A percentile compares a stretch with the other conserved stretches of the same genome.
Conservation (phyloP, 2,797 vertebrate genomes). For the Neosilurus mollespiculum region DNA sequence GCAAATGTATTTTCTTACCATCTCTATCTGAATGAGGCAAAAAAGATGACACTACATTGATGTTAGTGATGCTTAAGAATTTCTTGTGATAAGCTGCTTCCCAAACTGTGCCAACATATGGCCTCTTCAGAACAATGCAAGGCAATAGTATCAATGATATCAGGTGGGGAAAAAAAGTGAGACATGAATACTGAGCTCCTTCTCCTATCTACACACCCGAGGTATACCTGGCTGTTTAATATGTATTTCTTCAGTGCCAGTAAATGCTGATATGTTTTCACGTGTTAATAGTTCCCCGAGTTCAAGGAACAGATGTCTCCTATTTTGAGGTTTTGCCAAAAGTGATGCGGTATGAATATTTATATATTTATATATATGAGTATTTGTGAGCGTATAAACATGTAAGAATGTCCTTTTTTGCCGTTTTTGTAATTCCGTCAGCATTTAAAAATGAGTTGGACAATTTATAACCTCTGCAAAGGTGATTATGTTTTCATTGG, state of each 20-base stretch:
- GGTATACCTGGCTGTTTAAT: neutral
- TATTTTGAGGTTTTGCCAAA: neutral
- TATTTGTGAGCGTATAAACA: neutral
- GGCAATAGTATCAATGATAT: neutral
- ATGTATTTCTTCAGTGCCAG: neutral
- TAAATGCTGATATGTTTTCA: neutral
- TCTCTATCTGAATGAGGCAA: neutral
- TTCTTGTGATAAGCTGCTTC: neutral
- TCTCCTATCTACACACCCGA: too few relatives aligned
- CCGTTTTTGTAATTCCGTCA: neutral
- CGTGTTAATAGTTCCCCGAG: neutral
- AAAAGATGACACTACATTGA: neutral
- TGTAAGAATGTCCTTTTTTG: too few relatives aligned
- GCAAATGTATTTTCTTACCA: neutral
- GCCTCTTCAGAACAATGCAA: neutral
- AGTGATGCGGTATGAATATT: neutral
- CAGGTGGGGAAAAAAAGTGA: neutral
- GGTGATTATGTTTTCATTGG: too few relatives aligned
- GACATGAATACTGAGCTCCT: neutral
- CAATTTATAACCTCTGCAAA: neutral
- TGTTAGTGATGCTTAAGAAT: neutral
- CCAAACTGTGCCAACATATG: neutral
- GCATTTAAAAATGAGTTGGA: neutral
- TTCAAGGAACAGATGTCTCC: neutral
- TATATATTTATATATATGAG: too few relatives aligned